Evolutionary conservation across 2,888 invertebrate species (phyloP), one percentile per base, ranked within the genome.

Genomic region (Carcina quercana): DNA sequence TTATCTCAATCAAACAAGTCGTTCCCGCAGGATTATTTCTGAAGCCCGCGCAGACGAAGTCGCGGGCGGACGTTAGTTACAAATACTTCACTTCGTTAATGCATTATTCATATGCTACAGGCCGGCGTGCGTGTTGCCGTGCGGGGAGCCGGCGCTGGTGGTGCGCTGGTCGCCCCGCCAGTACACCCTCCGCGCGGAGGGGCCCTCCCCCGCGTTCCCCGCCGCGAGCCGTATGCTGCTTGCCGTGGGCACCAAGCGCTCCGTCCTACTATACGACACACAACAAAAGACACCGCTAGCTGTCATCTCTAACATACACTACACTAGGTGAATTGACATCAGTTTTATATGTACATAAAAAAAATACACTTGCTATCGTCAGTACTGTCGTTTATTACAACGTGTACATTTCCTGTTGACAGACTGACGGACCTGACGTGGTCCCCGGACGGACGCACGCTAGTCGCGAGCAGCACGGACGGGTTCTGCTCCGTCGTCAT

Each of bases 181-280:
- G 37, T 96, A 89, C 68, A 73, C 89, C 49, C 68, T 91, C 10
- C 59, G 75, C n/a, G 64, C 65, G 29, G 88, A 88, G 7, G 86
- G 88, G 2, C 49, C 59, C 5, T 66, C 88, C 1, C 78, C 90
- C 1, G 62, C 86, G 8, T 73, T 91, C 41, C 68, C 87, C 7
- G 66, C 93, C 24, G 90, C 91, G 0, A 93, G 92, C 61, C 87
- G 98, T 37, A 88, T 95, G 82, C 82, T 99, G 34, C 94, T 97
- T 64, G 98, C 98, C 1, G 91, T 98, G 8, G 96, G 94, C 12
- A 96, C 97, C 1, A 91, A 92, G 48, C 91, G 92, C 50, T 90
- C 94, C 14, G 89, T 99, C 17, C 83, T 79, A 34, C 25, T 83
- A 0, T 80, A 80, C 43, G 82, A 83, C 56, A 83, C 82, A 42